phyloP scores from a whole-genome alignment of 2,113 vertebrate species.

The Menura novaehollandiae region DNA sequence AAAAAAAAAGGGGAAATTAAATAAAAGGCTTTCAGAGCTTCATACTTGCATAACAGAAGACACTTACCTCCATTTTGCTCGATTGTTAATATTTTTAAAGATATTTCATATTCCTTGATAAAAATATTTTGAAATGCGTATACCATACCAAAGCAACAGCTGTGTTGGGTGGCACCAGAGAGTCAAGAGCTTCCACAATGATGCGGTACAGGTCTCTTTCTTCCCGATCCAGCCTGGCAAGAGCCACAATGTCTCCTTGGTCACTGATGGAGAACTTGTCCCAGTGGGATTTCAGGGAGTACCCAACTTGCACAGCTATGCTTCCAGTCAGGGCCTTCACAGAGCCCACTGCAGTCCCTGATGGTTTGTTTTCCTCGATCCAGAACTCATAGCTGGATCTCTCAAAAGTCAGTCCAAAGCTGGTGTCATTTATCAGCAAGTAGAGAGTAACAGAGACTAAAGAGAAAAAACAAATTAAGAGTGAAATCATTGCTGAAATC shows the following conservation, averaged over 20 bases:
- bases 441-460: conserved; percentile 66
- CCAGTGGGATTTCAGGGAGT: conserved; percentile 62
- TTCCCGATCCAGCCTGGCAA: conserved; percentile 65
- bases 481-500: background rate
- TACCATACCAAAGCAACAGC: conserved; percentile 66
- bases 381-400: conserved; percentile 74
- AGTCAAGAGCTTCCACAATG: conserved; percentile 74
- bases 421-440: conserved; percentile 38
- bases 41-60: background rate
- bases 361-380: conserved; percentile 56
- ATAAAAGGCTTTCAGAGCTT: background rate
- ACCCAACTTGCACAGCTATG: conserved; percentile 35
- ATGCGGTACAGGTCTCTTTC: conserved; percentile 68
- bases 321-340: conserved; percentile 67
- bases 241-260: conserved; percentile 60
- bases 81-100: background rate
- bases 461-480: background rate
- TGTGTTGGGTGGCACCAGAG: conserved; percentile 62
- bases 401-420: conserved; percentile 62
- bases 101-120: background rate
- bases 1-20: background rate
- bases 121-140: background rate
- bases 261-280: conserved; percentile 69
- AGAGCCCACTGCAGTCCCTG: conserved; percentile 48
- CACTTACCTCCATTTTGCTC: background rate